Conservation (phyloP, 1,140 invertebrate species). For the Olivierus martensii region DNA sequence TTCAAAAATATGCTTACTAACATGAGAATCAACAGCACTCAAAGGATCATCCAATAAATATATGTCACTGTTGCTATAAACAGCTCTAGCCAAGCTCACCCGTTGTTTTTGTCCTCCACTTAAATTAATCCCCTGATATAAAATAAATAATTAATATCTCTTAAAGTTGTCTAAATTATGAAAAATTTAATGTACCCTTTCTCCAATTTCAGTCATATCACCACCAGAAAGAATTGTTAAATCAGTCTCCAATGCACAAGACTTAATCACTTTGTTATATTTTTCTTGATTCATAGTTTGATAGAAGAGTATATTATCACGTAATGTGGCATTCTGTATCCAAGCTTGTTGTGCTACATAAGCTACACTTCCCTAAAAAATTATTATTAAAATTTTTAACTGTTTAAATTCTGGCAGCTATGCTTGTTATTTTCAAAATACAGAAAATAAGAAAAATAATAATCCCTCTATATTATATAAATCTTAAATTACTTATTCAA, state of each 20-base stretch:
- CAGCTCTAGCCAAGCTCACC: constrained; percentile 24
- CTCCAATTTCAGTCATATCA: constrained; percentile 37
- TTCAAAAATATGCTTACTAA: constrained; percentile 33
- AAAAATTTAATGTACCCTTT: constrained; percentile 20
- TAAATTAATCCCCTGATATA: constrained; percentile 30
- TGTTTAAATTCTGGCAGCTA: background rate
- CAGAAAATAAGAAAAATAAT: too few relatives aligned
- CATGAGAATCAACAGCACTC: constrained; percentile 32
- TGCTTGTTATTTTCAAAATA: too few relatives aligned
- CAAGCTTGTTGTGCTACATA: constrained; percentile 44
- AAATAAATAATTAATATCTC: background rate
- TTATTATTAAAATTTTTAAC: constrained; percentile 1
- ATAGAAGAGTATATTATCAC: constrained; percentile 45
- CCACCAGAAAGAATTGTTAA: constrained; percentile 29
- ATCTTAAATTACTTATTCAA: too few relatives aligned
- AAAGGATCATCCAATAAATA: constrained; percentile 36
- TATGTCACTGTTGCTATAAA: constrained; percentile 28
- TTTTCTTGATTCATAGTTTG: constrained; percentile 26
- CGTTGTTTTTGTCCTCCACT: constrained; percentile 28
- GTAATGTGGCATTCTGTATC: constrained; percentile 41
- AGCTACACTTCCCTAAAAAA: constrained; percentile 25
- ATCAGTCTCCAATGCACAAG: constrained; percentile 23
- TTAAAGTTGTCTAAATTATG: background rate
- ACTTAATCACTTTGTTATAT: constrained; percentile 28
- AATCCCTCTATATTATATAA: too few relatives aligned